These are phyloP conservation scores for Paralichthys olivaceus DNA, from an alignment of 2,113 vertebrate species.

Conservation along the genomic window DNA sequence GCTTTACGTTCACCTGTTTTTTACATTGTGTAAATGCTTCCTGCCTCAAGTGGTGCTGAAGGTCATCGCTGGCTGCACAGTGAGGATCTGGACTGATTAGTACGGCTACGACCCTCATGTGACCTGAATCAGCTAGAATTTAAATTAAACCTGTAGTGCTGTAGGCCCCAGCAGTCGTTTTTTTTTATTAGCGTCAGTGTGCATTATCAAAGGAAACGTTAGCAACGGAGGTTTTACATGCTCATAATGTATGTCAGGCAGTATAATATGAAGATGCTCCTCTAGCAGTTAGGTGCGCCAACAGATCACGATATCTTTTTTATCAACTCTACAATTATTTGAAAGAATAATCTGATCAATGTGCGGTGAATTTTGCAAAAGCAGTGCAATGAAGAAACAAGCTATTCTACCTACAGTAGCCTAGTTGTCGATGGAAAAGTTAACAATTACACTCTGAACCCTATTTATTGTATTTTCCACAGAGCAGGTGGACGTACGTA, in stretches of 20 bases:
- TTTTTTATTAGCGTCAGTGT: slow-evolving; percentile 28
- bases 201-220: slow-evolving; percentile 30
- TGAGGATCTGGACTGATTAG: slow-evolving; percentile 25
- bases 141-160: slow-evolving; percentile 32
- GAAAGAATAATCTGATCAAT: slow-evolving; percentile 24
- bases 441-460: slow-evolving; percentile 30
- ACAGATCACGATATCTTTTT: slow-evolving; percentile 37
- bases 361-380: slow-evolving; percentile 27
- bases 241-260: slow-evolving; percentile 49
- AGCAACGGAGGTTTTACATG: slow-evolving; percentile 38
- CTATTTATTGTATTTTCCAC: slow-evolving; percentile 57
- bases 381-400: slow-evolving; percentile 33
- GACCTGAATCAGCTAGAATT: slow-evolving; percentile 37
- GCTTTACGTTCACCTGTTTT: slow-evolving; percentile 33
- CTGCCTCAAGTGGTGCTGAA: slow-evolving; percentile 27
- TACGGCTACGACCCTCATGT: slow-evolving; percentile 24
- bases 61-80: neutral
- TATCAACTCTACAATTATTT: slow-evolving; percentile 21
- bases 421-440: slow-evolving; percentile 13
- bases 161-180: slow-evolving; percentile 25
- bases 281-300: slow-evolving; percentile 33
- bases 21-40: slow-evolving; percentile 40
- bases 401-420: slow-evolving; percentile 26
- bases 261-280: slow-evolving; percentile 40
- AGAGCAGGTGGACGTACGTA: slow-evolving; percentile 6